These are phyloP conservation scores for Hemithea aestivaria DNA, from an alignment of 2,888 invertebrate genomes.

Conservation along the genomic window DNA sequence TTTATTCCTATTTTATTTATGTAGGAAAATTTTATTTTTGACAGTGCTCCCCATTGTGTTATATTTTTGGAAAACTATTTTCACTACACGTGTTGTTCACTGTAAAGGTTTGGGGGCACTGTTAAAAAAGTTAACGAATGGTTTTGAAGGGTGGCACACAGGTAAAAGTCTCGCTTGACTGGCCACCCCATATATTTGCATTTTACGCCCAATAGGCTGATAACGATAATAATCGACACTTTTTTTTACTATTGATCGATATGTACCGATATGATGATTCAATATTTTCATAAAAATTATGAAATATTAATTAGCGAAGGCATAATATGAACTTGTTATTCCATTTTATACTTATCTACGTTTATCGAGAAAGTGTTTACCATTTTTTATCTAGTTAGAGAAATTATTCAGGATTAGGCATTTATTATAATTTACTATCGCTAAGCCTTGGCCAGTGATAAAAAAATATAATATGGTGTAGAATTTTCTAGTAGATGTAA, in stretches of 20 bases:
- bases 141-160: constrained; percentile 38
- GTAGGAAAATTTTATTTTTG: background rate
- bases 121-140: constrained; percentile 12
- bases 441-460: too few species aligned
- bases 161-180: constrained; percentile 45
- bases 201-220: constrained; percentile 24
- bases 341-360: too few species aligned
- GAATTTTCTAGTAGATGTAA: too few species aligned
- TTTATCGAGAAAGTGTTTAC: too few species aligned
- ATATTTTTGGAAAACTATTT: background rate
- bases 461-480: too few species aligned
- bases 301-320: too few species aligned
- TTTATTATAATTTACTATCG: too few species aligned
- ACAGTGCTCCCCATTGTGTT: background rate
- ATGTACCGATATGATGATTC: too few species aligned
- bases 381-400: too few species aligned
- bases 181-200: constrained; percentile 44
- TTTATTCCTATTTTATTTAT: background rate
- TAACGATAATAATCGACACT: constrained; percentile 33
- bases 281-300: too few species aligned
- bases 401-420: too few species aligned
- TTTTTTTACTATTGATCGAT: constrained; percentile 19
- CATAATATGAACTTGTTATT: too few species aligned
- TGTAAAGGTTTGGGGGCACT: constrained; percentile 26
- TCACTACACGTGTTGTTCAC: constrained; percentile 30